Base-by-base conservation (phyloP, 2,797 vertebrate species). In the Rousettus madagascariensis region DNA sequence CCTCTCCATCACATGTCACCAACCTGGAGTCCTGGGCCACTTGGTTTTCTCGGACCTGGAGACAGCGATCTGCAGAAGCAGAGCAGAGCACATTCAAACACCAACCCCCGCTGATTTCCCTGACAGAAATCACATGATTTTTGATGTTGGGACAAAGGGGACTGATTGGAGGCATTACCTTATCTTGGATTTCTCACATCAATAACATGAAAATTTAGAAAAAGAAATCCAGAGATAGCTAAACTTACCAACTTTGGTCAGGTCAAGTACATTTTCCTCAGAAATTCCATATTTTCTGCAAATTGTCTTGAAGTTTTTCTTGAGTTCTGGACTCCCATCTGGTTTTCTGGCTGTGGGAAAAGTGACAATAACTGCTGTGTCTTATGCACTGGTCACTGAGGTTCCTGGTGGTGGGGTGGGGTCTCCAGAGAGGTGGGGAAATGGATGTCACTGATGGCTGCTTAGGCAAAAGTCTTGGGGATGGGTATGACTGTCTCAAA, bases 191-290 rank as follows among this genome's bases (percentile, higher is more conserved):
- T 38, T 43, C 17, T 68, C 26, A 38, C 12, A 22, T 79, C 20
- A 13, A 6, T 53, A 55, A 72, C 46, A 65, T 17, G 26, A n/a
- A 19, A 26, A 83, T 36, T 82, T n/a, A 79, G 13, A 59, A 46
- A 22, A 15, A 38, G 2, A 78, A 87, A 79, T 9, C 5, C 16
- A 43, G 24, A 90, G 41, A 43, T 2, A 24, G 26, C n/a, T 41
- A 2, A 20, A 92, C 95, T 94, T 96, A 97, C 95, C 74, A 2
- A 1, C 1, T 10, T 53, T 3, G 8, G 93, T 94, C 30, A 97
- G 13, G 46, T 97, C 93, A 13, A 97, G 0, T n/a, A 97, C 0
- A 5, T 97, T 95, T 86, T 75, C 57, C 24, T 80, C 0, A 38
- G 0, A 0, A 33, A 97, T 75, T 71, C 82, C 88, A 36, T 57